Evolutionary conservation across 2,888 invertebrate genomes (phyloP).

Genomic region (Drosophila basisetae): DNA sequence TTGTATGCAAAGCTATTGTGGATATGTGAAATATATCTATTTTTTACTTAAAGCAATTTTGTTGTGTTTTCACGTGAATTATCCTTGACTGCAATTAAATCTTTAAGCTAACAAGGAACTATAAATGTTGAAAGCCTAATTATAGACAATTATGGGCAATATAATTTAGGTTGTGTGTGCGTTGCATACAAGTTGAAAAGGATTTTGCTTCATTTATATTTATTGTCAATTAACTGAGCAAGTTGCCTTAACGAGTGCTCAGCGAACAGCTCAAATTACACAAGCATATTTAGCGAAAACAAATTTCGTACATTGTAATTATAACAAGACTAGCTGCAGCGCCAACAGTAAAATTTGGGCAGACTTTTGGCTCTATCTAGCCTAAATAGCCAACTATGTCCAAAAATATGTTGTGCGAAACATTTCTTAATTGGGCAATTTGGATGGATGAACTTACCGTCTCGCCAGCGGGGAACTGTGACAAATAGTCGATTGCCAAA

Average conservation of each 20-base stretch:
- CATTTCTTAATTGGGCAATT: background rate
- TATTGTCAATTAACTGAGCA: conserved; percentile 22
- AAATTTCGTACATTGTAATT: conserved; percentile 17
- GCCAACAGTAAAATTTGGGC: background rate
- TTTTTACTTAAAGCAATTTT: background rate
- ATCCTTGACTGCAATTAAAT: background rate
- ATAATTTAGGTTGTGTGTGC: background rate
- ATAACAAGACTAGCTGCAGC: background rate
- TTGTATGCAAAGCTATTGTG: background rate
- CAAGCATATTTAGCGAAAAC: background rate
- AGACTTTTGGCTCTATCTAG: background rate
- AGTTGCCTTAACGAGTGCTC: conserved; percentile 5
- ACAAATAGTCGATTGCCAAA: conserved; percentile 93
- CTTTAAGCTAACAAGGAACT: background rate
- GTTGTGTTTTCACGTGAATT: background rate
- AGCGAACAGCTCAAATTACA: background rate
- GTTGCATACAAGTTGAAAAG: background rate
- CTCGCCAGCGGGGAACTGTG: conserved; percentile 92
- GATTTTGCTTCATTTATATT: background rate
- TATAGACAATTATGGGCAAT: too few relatives aligned
- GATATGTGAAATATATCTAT: background rate
- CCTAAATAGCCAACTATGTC: conserved; percentile 1
- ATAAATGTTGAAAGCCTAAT: background rate
- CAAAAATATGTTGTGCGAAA: background rate
- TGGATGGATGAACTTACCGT: conserved; percentile 87